phyloP scores from a whole-genome alignment of 2,797 vertebrate species.

The Psittacula echo region DNA sequence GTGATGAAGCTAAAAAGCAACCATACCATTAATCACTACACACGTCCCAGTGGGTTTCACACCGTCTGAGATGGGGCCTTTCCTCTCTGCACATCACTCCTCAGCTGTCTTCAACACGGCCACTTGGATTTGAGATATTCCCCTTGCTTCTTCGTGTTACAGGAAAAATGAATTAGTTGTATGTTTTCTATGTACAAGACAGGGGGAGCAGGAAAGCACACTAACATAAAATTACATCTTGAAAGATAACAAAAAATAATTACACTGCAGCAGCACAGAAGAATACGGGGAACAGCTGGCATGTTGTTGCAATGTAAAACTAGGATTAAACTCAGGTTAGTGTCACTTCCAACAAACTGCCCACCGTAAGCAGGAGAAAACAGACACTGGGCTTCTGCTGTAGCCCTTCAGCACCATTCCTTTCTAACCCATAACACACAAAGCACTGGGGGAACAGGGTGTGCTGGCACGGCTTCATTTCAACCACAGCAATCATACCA shows the following conservation, averaged over 20 bases:
- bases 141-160: background rate
- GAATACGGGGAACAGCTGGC: slow-evolving; percentile 70
- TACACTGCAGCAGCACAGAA: slow-evolving; percentile 44
- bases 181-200: background rate
- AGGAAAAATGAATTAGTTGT: background rate
- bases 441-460: background rate
- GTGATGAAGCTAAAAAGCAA: slow-evolving; percentile 69
- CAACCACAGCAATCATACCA: background rate
- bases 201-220: slow-evolving; percentile 16
- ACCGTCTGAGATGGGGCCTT: background rate
- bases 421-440: background rate
- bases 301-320: slow-evolving; percentile 70
- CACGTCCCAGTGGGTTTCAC: slow-evolving; percentile 40
- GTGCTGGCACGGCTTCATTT: background rate
- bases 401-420: background rate
- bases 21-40: slow-evolving; percentile 59
- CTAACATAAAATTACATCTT: slow-evolving; percentile 46
- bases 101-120: background rate
- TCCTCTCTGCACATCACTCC: background rate
- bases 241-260: slow-evolving; percentile 68
- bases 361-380: slow-evolving; percentile 48
- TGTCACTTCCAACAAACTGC: slow-evolving; percentile 72
- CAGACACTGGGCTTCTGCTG: background rate
- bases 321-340: slow-evolving; percentile 73
- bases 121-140: background rate